Evolutionary conservation across 2,797 vertebrate genomes (phyloP), one percentile per base, ranked within the genome.

Genomic region (Girardinus metallicus): DNA sequence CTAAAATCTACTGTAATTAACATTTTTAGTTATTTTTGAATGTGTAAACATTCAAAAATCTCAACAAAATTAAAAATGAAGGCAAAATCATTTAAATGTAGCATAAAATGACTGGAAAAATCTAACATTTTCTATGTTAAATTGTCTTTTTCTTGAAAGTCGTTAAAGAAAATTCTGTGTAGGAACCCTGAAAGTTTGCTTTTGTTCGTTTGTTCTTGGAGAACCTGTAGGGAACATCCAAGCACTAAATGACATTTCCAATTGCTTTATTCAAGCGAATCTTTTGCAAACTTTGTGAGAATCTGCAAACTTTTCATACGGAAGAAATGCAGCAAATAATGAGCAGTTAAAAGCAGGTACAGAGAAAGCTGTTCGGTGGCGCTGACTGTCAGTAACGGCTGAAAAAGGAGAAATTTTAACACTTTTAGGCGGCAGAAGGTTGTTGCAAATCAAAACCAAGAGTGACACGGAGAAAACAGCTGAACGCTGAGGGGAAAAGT

Each of bases 401-500:
- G 75, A 71, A 12, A 71, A 34, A 5, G 73, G 87, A 75, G 71
- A 81, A 81, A 78, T 55, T 29, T 76, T 87, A 68, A 78, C 72
- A 75, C 49, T 51, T 75, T 76, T 9, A 84, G 74, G 68, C 71
- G 57, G 80, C 71, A 6, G 18, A 55, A 74, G 53, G 31, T 57
- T 53, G 76, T 26, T 70, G 64, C 41, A 60, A 84, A 84, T 77
- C 55, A 57, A 75, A 81, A 72, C 29, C n/a, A 75, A 71, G 68
- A n/a, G 74, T 77, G 34, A 47, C 72, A 79, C 76, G 74, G 78
- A 83, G 43, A 83, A 44, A 6, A 83, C 9, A 47, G 79, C 78
- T 84, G 81, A 71, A 80, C 43, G 87, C 87, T 80, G 47, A 73
- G 46, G 78, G 81, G 81, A 81, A 81, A 84, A 77, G 78, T 87